These are phyloP conservation scores for Epinephelus cyanopodus DNA, from an alignment of 2,113 vertebrate genomes.

Conservation along the genomic window DNA sequence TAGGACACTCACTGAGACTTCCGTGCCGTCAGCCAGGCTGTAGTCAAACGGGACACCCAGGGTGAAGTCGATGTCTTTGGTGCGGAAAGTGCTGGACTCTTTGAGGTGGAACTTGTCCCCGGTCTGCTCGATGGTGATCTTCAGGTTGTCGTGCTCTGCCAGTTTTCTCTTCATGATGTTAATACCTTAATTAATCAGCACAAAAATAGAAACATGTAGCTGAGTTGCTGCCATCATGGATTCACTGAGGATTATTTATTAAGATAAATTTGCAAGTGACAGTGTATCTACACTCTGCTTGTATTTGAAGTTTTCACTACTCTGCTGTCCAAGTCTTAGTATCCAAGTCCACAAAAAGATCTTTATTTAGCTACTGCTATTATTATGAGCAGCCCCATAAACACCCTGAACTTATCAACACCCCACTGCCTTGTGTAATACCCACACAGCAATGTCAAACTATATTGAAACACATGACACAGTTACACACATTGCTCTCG, in stretches of 20 bases:
- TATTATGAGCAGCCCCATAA: slow-evolving; percentile 5
- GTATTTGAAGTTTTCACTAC: not conserved
- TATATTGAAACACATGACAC: slow-evolving; percentile 17
- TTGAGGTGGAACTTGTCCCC: slow-evolving; percentile 90
- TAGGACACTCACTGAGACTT: slow-evolving; percentile 85
- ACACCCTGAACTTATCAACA: slow-evolving; percentile 2
- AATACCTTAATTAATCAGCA: slow-evolving; percentile 80
- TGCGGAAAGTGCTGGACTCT: slow-evolving; percentile 91
- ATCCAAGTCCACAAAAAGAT: not conserved
- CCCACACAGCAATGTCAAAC: slow-evolving; percentile 3
- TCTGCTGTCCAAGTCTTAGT: not conserved
- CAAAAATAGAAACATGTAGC: not conserved
- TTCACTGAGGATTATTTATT: not conserved
- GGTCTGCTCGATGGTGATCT: slow-evolving; percentile 88
- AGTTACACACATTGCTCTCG: not conserved
- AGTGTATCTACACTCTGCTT: not conserved
- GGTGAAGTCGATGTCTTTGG: slow-evolving; percentile 88
- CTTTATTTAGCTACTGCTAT: slow-evolving; percentile 38
- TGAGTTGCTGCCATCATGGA: not conserved
- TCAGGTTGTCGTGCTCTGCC: slow-evolving; percentile 91
- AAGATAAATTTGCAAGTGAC: not conserved
- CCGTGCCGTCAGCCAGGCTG: slow-evolving; percentile 91
- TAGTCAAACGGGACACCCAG: slow-evolving; percentile 89
- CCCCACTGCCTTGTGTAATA: not conserved
- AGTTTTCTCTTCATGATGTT: slow-evolving; percentile 91